Evolutionary conservation across 1,140 invertebrate species (phyloP), one percentile per base, ranked within the genome.

Genomic region (Drosophila takahashii): DNA sequence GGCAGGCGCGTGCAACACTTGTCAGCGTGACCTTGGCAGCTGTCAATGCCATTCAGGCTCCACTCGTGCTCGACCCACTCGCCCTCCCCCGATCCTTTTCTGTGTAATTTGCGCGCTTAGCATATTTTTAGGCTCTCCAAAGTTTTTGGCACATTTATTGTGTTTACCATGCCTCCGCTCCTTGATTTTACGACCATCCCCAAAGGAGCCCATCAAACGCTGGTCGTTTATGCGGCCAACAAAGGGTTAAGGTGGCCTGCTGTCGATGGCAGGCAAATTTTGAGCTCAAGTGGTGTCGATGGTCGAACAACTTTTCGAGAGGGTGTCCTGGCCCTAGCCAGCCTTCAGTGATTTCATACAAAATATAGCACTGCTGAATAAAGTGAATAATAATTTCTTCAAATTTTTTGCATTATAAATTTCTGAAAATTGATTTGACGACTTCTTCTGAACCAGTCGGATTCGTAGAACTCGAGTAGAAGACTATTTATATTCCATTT

Each of bases 1-100:
- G 71, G 64, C 75, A 69, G 65, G 79, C 84, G 84, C 84, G 84
- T 89, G 84, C 84, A 89, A 89, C 84, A 89, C 84, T 87, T 89
- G 84, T 87, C 84, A 87, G 81, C 78, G 69, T 89, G 84, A 89
- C 84, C 84, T 89, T 89, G 84, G 52, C 37, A 47, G 76, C 67
- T 74, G 84, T 66, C 83, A 89, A 87, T 87, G 70, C 70, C 84
- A 61, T 53, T 70, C 73, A 37, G 73, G 60, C 73, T 66, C 34
- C 53, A 48, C 13, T 36, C 29, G 39, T 8, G 18, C 42, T 18
- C 18, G 36, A 26, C 27, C 13, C 1, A 8, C 22, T 16, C 15
- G 44, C 10, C 16, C 16, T n/a, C 34, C 8, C 18, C 10, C 27
- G 11, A 13, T 42, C 61, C 60, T 32, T 48, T 59, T 59, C 53